These are phyloP conservation scores for Sceliomorpha sp. DNA, from an alignment of 2,888 invertebrate species.

Conservation along the genomic window DNA sequence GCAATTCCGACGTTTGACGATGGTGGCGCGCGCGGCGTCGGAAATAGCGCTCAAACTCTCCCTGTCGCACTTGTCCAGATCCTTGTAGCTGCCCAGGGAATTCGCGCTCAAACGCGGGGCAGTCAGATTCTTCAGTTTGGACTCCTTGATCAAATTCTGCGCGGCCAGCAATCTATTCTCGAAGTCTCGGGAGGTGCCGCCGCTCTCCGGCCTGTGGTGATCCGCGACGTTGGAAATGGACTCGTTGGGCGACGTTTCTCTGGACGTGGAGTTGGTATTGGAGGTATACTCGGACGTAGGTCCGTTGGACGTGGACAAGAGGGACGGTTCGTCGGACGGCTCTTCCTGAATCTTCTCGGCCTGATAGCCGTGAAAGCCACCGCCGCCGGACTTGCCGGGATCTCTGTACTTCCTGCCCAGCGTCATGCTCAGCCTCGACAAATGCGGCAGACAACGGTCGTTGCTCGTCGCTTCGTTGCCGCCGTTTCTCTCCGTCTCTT, in stretches of 20 bases:
- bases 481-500: constrained; percentile 11
- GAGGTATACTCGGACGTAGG: constrained; percentile 59
- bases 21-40: constrained; percentile 57
- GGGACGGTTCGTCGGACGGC: constrained; percentile 67
- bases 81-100: constrained; percentile 69
- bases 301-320: constrained; percentile 32
- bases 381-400: constrained; percentile 54
- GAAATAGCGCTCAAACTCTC: constrained; percentile 65
- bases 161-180: constrained; percentile 73
- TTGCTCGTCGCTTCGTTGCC: constrained; percentile 23
- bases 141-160: constrained; percentile 75
- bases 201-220: constrained; percentile 55
- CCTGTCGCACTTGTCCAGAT: constrained; percentile 73
- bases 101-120: no score
- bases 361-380: constrained; percentile 57
- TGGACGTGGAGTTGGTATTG: constrained; percentile 52
- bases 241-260: constrained; percentile 71
- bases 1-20: constrained; percentile 70
- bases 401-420: constrained; percentile 69
- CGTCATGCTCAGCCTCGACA: constrained; percentile 65
- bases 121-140: constrained; percentile 71
- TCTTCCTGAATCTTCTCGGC: constrained; percentile 76
- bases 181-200: constrained; percentile 65
- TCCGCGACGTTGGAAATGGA: constrained; percentile 68
- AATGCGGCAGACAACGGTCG: constrained; percentile 55